A percentile compares a stretch with the other conserved stretches of the same genome.
Evolutionary conservation across 1,140 invertebrate species (phyloP).

Genomic region (Eurosta solidaginis): DNA sequence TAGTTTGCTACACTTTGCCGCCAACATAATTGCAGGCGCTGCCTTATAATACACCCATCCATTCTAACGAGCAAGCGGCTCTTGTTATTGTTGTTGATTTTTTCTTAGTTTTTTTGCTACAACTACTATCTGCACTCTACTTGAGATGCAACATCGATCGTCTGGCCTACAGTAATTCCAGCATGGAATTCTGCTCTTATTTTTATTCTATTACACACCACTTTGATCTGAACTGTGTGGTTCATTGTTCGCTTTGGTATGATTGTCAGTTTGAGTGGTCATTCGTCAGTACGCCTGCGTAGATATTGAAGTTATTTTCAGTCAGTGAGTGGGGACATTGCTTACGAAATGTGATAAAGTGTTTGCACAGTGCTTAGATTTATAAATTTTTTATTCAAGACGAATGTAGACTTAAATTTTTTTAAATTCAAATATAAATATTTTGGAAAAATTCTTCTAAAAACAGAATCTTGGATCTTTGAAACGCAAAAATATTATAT

Average conservation of each 20-base stretch:
- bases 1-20: background rate
- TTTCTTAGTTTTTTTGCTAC: background rate
- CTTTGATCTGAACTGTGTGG: background rate
- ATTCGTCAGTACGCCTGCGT: constrained; percentile 8
- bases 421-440: no score
- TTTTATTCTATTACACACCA: no score
- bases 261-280: background rate
- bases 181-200: background rate
- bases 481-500: no score
- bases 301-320: no score
- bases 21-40: background rate
- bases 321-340: background rate
- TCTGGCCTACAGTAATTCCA: background rate
- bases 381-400: no score
- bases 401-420: no score
- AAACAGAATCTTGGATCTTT: no score
- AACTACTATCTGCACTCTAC: background rate
- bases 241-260: constrained; percentile 21
- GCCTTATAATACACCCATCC: background rate
- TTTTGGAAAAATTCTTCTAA: no score
- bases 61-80: constrained; percentile 8
- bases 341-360: background rate
- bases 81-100: background rate
- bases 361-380: background rate
- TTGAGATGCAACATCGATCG: background rate